Conservation (phyloP, 2,113 vertebrate genomes). For the Acanthochromis polyacanthus region DNA sequence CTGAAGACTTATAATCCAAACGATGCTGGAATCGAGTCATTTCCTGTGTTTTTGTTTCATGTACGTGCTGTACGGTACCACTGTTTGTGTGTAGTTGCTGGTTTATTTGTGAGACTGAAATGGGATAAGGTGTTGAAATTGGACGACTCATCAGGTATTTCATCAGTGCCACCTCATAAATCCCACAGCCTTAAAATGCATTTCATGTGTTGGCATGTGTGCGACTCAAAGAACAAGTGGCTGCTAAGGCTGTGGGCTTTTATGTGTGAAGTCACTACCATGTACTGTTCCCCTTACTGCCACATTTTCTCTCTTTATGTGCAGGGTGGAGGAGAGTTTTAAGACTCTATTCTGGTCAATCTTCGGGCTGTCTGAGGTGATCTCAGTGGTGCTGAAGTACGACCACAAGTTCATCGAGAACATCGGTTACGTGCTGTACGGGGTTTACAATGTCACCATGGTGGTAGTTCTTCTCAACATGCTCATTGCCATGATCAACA, state of each 20-base stretch:
- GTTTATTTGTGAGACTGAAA: conserved; percentile 23
- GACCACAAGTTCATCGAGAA: conserved; percentile 99
- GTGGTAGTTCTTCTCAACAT: conserved; percentile 98
- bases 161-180: conserved; percentile 71
- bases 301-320: conserved; percentile 12
- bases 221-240: conserved; percentile 22
- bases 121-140: conserved; percentile 50
- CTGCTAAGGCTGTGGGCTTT: background rate
- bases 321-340: conserved; percentile 98
- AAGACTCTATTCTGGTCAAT: conserved; percentile 99
- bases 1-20: conserved; percentile 26
- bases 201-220: conserved; percentile 28
- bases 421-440: conserved; percentile 96
- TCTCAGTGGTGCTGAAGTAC: conserved; percentile 98
- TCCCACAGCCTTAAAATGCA: conserved; percentile 19
- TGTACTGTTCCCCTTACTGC: conserved; percentile 6
- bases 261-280: conserved; percentile 23
- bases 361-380: conserved; percentile 97
- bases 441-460: conserved; percentile 98
- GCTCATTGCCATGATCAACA: conserved; percentile 99
- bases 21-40: conserved; percentile 16
- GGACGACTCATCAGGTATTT: conserved; percentile 69
- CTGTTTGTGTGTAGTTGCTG: conserved; percentile 10
- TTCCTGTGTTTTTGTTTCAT: conserved; percentile 16
- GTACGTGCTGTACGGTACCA: background rate